Conservation (phyloP, 1,140 invertebrate genomes). For the Limonius californicus region DNA sequence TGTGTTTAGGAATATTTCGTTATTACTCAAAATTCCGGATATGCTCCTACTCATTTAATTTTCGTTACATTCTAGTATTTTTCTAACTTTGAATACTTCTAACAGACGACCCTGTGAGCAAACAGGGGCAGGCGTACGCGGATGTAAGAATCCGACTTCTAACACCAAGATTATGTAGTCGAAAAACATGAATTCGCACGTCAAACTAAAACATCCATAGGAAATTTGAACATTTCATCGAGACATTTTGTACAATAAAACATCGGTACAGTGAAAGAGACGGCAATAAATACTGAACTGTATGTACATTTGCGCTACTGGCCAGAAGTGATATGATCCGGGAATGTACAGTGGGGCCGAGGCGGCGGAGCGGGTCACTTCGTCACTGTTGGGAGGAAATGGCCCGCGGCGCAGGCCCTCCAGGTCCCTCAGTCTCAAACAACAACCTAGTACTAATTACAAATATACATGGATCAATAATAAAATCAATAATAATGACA, state of each 20-base stretch:
- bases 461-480: slow-evolving; percentile 40
- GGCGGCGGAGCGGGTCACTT: slow-evolving; percentile 12
- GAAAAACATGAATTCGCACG: slow-evolving; percentile 4
- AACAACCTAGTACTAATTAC: slow-evolving; percentile 42
- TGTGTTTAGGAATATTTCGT: slow-evolving; percentile 23
- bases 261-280: slow-evolving; percentile 19
- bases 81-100: slow-evolving; percentile 4
- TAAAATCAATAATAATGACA: slow-evolving; percentile 29
- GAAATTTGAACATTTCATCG: slow-evolving; percentile 16
- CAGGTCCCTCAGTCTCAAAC: slow-evolving; percentile 42
- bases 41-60: slow-evolving; percentile 13
- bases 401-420: slow-evolving; percentile 2
- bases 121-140: not conserved
- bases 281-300: slow-evolving; percentile 38
- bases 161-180: slow-evolving; percentile 10
- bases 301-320: slow-evolving; percentile 43
- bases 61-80: not conserved
- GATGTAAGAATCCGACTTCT: slow-evolving; percentile 1
- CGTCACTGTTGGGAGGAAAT: not conserved
- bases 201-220: slow-evolving; percentile 17
- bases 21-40: slow-evolving; percentile 8
- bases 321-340: slow-evolving; percentile 46
- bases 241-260: slow-evolving; percentile 31
- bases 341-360: slow-evolving; percentile 43
- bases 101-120: slow-evolving; percentile 6